phyloP scores from a whole-genome alignment of 2,113 vertebrate genomes.

The Lagenorhynchus albirostris region DNA sequence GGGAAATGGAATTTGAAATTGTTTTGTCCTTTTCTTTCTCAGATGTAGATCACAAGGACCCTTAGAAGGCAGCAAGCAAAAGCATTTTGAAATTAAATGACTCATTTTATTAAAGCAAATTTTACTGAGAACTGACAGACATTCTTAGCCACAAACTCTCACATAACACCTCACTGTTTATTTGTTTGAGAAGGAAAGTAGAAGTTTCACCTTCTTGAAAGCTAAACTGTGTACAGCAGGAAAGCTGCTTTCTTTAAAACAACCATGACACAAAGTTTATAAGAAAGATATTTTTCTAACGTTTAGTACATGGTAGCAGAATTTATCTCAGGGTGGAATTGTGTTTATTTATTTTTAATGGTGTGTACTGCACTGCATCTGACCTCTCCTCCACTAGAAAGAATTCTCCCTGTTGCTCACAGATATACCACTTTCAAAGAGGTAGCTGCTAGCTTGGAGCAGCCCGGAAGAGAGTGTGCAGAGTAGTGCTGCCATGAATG shows the following conservation, averaged over 20 bases:
- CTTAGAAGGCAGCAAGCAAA: constrained; percentile 43
- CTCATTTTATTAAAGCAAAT: constrained; percentile 53
- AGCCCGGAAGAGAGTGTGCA: background rate
- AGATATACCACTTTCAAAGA: background rate
- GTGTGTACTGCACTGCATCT: constrained; percentile 7
- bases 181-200: constrained; percentile 64
- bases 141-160: constrained; percentile 47
- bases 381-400: constrained; percentile 1
- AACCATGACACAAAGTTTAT: constrained; percentile 68
- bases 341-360: constrained; percentile 64
- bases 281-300: constrained; percentile 63
- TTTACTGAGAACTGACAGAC: constrained; percentile 20
- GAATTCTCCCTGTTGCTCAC: background rate
- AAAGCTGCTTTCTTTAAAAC: constrained; percentile 65
- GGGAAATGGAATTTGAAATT: background rate
- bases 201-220: constrained; percentile 46
- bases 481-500: background rate
- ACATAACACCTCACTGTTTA: constrained; percentile 52
- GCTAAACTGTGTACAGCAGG: background rate
- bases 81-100: constrained; percentile 51
- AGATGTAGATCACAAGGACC: background rate
- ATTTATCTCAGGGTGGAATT: constrained; percentile 40
- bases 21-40: background rate
- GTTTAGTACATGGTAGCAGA: constrained; percentile 61
- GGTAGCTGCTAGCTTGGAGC: background rate